These are phyloP conservation scores for Rhynchonema sp. DNA, from an alignment of 2,888 invertebrate species.

Conservation along the genomic window DNA sequence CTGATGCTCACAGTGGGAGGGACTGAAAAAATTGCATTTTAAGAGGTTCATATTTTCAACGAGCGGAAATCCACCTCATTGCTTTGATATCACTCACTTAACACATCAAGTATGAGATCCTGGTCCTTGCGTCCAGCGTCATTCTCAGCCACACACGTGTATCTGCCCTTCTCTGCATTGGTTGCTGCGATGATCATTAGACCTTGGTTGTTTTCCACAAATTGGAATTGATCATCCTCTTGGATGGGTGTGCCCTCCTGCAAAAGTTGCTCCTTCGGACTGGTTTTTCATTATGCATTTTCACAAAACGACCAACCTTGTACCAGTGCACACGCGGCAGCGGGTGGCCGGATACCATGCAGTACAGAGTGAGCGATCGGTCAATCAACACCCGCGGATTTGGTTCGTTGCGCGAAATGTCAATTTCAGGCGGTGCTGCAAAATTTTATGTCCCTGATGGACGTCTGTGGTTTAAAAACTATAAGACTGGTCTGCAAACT, in stretches of 20 bases:
- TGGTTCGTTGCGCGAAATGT: constrained; percentile 25
- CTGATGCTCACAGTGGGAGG: constrained; percentile 17
- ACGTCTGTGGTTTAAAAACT: too few species aligned
- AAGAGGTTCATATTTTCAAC: background rate
- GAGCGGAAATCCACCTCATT: background rate
- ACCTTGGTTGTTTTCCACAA: constrained; percentile 19
- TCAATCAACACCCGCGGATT: constrained; percentile 24
- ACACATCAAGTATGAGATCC: constrained; percentile 20
- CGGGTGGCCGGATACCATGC: constrained; percentile 23
- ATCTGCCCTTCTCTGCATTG: constrained; percentile 27
- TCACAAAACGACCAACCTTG: constrained; percentile 13
- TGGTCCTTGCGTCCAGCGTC: constrained; percentile 27
- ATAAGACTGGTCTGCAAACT: too few species aligned
- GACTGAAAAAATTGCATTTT: constrained; percentile 12
- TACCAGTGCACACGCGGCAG: constrained; percentile 21
- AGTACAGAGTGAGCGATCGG: constrained; percentile 18
- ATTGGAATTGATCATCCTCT: constrained; percentile 9
- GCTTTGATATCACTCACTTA: constrained; percentile 10
- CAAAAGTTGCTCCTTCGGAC: too few species aligned
- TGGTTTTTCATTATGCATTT: too few species aligned
- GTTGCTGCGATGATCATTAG: constrained; percentile 14
- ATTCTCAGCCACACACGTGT: constrained; percentile 33
- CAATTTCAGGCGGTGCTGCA: constrained; percentile 33
- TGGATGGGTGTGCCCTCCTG: constrained; percentile 5
- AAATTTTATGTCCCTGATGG: too few species aligned